Evolutionary conservation across 2,888 invertebrate species (phyloP), one percentile per base, ranked within the genome.

Genomic region (Drosophila infuscata): DNA sequence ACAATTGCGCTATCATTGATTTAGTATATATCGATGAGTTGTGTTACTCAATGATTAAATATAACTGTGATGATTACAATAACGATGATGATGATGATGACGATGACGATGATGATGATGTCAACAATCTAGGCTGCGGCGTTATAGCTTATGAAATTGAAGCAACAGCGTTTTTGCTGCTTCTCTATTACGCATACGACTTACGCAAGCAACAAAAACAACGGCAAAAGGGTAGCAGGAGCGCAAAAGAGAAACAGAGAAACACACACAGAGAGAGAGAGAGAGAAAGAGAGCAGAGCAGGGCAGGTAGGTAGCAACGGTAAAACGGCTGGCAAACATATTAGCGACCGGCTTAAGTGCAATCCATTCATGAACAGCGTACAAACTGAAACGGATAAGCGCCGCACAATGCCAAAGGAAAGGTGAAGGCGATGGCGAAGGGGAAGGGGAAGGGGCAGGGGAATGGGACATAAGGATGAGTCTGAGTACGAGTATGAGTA

Each of bases 321-420:
- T 74, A 80, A 74, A 74, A 68, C 74, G 76, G 58, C 67, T 65
- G 72, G 64, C 73, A 69, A 69, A 70, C 71, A 82, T 68, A 82
- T 80, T 82, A 85, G 81, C 74, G 81, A 66, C 71, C 81, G 86
- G 78, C 78, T 87, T 87, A 87, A 80, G 75, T 79, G 83, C 79
- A 81, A 81, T 80, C 76, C 79, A 79, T 81, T 73, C 73, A 82
- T 74, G 59, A 75, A 79, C 54, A 75, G 56, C 56, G 54, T 61
- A 57, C 67, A 73, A 46, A 77, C 73, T 73, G 62, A 77, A 74
- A 70, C 69, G 77, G 77, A 73, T 77, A 67, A 78, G 70, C 70
- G 78, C 62, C 76, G 70, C 38, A 67, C 53, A 70, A 68, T 72
- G 53, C 54, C 25, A 29, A 15, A 43, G 36, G 35, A 36, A 41